Conservation (phyloP, 2,888 invertebrate genomes). For the Synanthedon formicaeformis region DNA sequence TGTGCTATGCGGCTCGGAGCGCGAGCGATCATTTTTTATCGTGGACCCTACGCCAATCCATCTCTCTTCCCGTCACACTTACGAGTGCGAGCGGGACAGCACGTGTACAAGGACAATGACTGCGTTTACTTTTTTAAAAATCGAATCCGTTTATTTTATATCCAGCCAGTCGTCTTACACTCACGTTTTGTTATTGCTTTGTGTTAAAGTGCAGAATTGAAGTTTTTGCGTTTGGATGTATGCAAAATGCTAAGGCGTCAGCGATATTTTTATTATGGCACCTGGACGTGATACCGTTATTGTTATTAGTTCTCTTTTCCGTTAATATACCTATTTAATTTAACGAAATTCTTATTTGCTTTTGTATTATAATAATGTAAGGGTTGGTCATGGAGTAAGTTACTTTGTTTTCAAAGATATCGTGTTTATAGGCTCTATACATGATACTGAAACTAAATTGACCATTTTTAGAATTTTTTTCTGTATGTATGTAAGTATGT, state of each 20-base stretch:
- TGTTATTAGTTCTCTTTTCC: not conserved
- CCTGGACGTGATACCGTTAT: not conserved
- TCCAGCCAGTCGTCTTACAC: not conserved
- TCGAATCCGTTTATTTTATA: not conserved
- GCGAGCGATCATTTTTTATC: constrained; percentile 14
- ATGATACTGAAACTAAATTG: too few relatives aligned
- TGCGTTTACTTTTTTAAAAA: constrained; percentile 6
- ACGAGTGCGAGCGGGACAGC: constrained; percentile 10
- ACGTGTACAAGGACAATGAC: constrained; percentile 13
- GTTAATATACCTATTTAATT: too few relatives aligned
- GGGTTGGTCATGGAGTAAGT: too few relatives aligned
- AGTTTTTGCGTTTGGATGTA: not conserved
- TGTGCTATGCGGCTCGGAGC: not conserved
- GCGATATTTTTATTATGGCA: not conserved
- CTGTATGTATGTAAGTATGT: too few relatives aligned
- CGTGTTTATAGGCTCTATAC: too few relatives aligned
- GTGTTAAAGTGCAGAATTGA: not conserved
- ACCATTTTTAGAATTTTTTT: too few relatives aligned
- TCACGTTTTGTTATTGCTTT: not conserved
- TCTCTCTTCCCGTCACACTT: constrained; percentile 7
- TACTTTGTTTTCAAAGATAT: too few relatives aligned
- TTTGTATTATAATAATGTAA: too few relatives aligned
- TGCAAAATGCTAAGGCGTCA: not conserved
- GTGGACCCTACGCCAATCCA: constrained; percentile 3
- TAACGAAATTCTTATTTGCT: too few relatives aligned